Evolutionary conservation across 2,797 vertebrate genomes (phyloP).

Genomic region (Pseudochromis fuscus): DNA sequence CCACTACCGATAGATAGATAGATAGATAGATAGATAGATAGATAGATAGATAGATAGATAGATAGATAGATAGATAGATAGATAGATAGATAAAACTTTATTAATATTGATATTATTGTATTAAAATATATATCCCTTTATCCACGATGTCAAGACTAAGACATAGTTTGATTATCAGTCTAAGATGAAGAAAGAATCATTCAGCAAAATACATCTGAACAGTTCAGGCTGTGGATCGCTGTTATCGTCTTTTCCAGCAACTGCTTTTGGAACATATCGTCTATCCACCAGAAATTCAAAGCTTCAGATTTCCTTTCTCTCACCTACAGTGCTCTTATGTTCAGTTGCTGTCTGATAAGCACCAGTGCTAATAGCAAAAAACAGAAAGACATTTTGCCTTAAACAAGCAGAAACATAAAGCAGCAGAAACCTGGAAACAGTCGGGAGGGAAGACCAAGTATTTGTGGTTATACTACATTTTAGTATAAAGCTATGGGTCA

Average conservation of each 20-base stretch:
- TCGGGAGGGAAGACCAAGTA: background rate
- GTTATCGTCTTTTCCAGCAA: background rate
- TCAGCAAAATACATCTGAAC: background rate
- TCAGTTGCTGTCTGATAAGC: slow-evolving; percentile 3
- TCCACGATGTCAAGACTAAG: background rate
- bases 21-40: no score
- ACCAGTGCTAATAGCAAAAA: background rate
- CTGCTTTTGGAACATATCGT: slow-evolving; percentile 11
- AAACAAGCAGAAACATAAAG: slow-evolving; percentile 1
- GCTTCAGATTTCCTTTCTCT: background rate
- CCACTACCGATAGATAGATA: no score
- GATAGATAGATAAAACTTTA: no score
- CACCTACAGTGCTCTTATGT: background rate
- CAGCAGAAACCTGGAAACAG: background rate
- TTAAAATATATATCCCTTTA: background rate
- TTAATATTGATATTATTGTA: no score
- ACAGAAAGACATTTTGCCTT: no score
- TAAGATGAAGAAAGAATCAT: background rate
- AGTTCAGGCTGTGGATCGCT: background rate
- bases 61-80: no score
- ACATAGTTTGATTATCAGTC: background rate
- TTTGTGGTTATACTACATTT: background rate
- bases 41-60: no score
- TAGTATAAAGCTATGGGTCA: background rate
- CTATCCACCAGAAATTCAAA: background rate